Conservation (phyloP, 2,113 vertebrate genomes). For the Scomber scombrus region DNA sequence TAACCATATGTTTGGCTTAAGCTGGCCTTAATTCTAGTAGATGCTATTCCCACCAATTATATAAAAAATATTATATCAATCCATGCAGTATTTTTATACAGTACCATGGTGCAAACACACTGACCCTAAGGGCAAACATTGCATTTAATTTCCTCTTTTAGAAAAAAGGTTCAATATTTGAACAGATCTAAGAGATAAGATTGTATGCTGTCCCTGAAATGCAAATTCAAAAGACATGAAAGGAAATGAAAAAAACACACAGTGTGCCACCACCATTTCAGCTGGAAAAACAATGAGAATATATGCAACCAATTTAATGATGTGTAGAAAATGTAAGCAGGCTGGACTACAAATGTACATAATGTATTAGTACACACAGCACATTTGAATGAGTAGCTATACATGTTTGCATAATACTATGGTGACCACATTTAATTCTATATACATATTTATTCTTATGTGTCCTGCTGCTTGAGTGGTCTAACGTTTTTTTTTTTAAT, state of each 20-base stretch:
- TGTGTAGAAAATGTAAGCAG: constrained; percentile 9
- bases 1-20: constrained; percentile 13
- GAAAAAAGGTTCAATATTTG: constrained; percentile 59
- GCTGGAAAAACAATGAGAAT: constrained; percentile 37
- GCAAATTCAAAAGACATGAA: constrained; percentile 72
- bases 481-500: too few species aligned
- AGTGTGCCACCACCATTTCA: constrained; percentile 39
- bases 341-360: not conserved
- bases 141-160: constrained; percentile 63
- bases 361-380: too few species aligned
- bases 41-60: not conserved
- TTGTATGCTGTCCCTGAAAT: constrained; percentile 65
- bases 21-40: not conserved
- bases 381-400: too few species aligned
- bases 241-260: constrained; percentile 51
- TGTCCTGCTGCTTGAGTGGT: too few species aligned
- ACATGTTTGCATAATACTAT: too few species aligned
- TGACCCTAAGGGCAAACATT: constrained; percentile 56
- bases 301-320: constrained; percentile 29
- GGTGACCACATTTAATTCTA: too few species aligned
- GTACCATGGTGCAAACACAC: constrained; percentile 31
- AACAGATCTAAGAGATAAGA: constrained; percentile 59
- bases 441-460: too few species aligned
- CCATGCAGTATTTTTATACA: constrained; percentile 8
- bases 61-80: constrained; percentile 20